Base-by-base conservation (phyloP, 2,797 vertebrate species). In the Phyllotis vaccarum region DNA sequence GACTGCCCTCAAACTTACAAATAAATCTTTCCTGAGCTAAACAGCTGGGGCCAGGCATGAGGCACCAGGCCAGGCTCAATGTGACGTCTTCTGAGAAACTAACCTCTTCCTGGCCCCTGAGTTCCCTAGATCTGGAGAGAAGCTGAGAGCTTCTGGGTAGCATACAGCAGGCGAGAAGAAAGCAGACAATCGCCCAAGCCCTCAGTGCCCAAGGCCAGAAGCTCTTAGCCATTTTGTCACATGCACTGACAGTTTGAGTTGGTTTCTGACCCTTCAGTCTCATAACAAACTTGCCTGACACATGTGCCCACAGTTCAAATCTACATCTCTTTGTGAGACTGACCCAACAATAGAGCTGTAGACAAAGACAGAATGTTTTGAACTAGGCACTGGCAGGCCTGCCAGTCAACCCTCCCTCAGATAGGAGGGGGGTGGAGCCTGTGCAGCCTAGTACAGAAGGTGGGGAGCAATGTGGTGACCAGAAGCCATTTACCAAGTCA, bases 71-170 rank as follows among this genome's bases (percentile, higher is more conserved):
- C 0, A 2, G 9, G 24, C 70, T 70, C 83, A 22, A 5, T 37
- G 52, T 11, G 22, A 68, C 34, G 46, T 5, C 82, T 86, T 68
- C 43, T 4, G 43, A 90, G 40, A 91, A 22, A 22, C 3, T 11
- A 19, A 64, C 19, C 10, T 10, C 34, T 43, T 62, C 40, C 13
- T 37, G 5, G 19, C 6, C 5, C 5, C 40, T 11, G 34, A 22
- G 62, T 16, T 46, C 7, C 68, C 74, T 46, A 27, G 16, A 31
- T 43, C 7, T 78, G 70, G 43, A 58, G 24, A 21, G 79, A n/a
- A 16, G 10, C n/a, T 5, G 27, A 19, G 8, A 60, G 54, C 8
- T 6, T 0, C 34, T 0, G 19, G 9, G 13, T 7, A 24, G 54
- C 19, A 31, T 24, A 46, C 46, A 31, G 66, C 72, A 3, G 0